phyloP scores from a whole-genome alignment of 2,113 vertebrate genomes.

The Gopherus evgoodei region DNA sequence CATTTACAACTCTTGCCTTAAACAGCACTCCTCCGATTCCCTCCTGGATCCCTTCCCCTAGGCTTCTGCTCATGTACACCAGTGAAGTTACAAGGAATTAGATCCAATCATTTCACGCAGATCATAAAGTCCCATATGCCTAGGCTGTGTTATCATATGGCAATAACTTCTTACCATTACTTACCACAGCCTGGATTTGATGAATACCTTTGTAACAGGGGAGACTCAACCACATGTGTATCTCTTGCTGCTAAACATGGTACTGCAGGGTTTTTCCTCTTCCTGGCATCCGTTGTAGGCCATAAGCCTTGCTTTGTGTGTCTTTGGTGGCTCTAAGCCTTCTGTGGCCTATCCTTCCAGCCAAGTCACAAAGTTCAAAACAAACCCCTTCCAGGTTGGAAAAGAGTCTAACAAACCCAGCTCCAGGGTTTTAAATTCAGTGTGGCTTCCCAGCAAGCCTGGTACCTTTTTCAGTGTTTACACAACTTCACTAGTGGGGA shows the following conservation, averaged over 20 bases:
- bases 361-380: background rate
- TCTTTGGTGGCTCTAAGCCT: background rate
- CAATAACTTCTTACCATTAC: background rate
- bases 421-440: background rate
- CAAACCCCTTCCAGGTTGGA: background rate
- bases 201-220: background rate
- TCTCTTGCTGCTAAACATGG: too few species aligned
- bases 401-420: background rate
- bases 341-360: background rate
- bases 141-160: background rate
- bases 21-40: background rate
- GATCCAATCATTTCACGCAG: background rate
- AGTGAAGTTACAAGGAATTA: background rate
- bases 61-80: too few species aligned
- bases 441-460: background rate
- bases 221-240: too few species aligned
- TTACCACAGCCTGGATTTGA: background rate
- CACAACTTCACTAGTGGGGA: background rate
- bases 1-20: background rate
- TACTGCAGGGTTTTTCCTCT: too few species aligned
- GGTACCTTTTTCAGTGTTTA: background rate
- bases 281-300: too few species aligned
- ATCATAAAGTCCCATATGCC: background rate
- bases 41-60: background rate
- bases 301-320: background rate